Evolutionary conservation across 2,888 invertebrate genomes (phyloP), one percentile per base, ranked within the genome.

Genomic region (Athalia circularis): DNA sequence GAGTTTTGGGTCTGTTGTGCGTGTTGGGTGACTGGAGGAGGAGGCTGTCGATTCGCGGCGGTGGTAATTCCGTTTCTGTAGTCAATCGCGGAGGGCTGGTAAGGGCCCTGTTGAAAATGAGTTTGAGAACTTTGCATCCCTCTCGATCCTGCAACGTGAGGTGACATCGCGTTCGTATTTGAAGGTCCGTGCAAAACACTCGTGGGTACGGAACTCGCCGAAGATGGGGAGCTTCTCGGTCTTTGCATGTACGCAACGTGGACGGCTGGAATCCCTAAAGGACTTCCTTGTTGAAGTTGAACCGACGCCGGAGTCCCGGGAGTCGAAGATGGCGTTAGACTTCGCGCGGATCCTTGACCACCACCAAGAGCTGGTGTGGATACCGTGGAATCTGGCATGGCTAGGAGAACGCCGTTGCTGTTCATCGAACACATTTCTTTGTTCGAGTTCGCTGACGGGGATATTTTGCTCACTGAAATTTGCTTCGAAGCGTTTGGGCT

Each of bases 141-240:
- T n/a, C 87, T 84, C 4, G 29, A 29, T 29, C 29, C 29, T 29
- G 75, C 82, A 3, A 78, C 83, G 72, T 90, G 90, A 3, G 88
- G 85, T 2, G 88, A 83, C 81, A 87, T 87, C 4, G 87, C 85
- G 3, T 84, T 85, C 3, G 87, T 82, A 74, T 87, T 91, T 87
- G 88, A 90, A 87, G 91, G 87, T 81, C 92, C 92, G 83, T 93
- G 92, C 45, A 92, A 91, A 84, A 93, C 92, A 5, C 92, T 90
- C 8, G 91, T 90, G 77, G 92, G 79, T 92, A 80, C 79, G 93
- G 92, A 29, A 93, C 91, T 93, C 5, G 93, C 94, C 54, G 94
- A 94, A 0, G 95, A 94, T 0, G 95, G 95, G 3, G 95, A 95
- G 8, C 95, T 94, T 80, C 94, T 91, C 9, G 92, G 92, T 83